These are phyloP conservation scores for Microcaecilia unicolor DNA, from an alignment of 2,797 vertebrate species.

Conservation along the genomic window DNA sequence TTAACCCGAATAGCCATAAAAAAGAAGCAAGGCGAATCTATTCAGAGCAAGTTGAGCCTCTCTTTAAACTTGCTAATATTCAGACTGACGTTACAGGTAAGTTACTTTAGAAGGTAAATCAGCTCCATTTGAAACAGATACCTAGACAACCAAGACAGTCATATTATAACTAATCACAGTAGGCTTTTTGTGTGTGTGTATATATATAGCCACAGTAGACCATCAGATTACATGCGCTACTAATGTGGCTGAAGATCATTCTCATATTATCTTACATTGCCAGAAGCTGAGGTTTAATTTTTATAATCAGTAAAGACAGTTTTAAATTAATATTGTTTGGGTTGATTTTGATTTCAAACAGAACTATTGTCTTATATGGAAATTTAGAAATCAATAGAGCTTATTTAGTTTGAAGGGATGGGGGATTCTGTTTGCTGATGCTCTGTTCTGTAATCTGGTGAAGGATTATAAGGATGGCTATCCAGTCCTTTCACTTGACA, in stretches of 20 bases:
- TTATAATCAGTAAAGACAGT: too few species aligned
- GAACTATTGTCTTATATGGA: too few species aligned
- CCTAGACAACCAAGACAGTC: background rate
- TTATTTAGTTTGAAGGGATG: too few species aligned
- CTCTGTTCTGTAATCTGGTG: too few species aligned
- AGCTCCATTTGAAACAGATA: slow-evolving; percentile 2
- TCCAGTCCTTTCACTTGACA: background rate
- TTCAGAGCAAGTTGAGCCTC: slow-evolving; percentile 76
- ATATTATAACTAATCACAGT: slow-evolving; percentile 12
- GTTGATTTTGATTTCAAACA: too few species aligned
- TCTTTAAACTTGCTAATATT: slow-evolving; percentile 84
- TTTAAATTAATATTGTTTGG: too few species aligned
- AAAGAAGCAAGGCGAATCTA: slow-evolving; percentile 79
- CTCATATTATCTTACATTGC: too few species aligned
- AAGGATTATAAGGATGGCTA: background rate
- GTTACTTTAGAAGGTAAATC: slow-evolving; percentile 29
- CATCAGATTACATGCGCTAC: slow-evolving; percentile 19
- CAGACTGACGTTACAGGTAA: slow-evolving; percentile 73
- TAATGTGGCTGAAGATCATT: too few species aligned
- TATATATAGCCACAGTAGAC: slow-evolving; percentile 11
- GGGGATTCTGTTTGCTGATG: too few species aligned
- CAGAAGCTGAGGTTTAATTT: too few species aligned
- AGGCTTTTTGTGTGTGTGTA: slow-evolving; percentile 7
- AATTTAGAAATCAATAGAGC: too few species aligned
- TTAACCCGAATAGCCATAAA: slow-evolving; percentile 86